phyloP scores from a whole-genome alignment of 2,888 invertebrate species.

The Drosophila fungiperda region DNA sequence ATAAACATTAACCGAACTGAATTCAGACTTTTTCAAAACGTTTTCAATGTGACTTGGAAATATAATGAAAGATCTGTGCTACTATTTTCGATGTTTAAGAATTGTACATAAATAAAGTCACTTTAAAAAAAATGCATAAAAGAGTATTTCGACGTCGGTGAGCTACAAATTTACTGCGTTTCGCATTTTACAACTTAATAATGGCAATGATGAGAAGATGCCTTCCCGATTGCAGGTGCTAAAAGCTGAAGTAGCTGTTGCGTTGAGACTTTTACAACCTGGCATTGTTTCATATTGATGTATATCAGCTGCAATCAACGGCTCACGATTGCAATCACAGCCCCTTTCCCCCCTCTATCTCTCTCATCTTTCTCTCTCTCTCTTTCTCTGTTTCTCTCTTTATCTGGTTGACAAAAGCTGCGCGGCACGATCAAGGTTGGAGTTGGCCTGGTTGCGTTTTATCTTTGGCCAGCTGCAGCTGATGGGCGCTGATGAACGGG shows the following conservation, averaged over 20 bases:
- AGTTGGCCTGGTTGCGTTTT: constrained; percentile 17
- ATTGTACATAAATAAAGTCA: not conserved
- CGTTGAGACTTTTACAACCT: constrained; percentile 54
- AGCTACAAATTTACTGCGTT: constrained; percentile 20
- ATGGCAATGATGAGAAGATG: constrained; percentile 54
- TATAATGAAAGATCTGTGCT: not conserved
- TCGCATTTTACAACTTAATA: constrained; percentile 63
- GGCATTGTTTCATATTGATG: constrained; percentile 68
- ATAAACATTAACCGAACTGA: not conserved
- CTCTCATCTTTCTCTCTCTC: not conserved
- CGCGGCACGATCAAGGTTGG: constrained; percentile 68
- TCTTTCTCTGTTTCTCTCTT: not conserved
- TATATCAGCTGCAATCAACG: constrained; percentile 70
- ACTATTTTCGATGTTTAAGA: not conserved
- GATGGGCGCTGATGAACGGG: constrained; percentile 61
- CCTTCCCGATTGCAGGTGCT: constrained; percentile 62
- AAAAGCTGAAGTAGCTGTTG: constrained; percentile 57
- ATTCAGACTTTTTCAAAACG: not conserved
- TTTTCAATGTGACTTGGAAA: not conserved
- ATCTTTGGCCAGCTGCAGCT: constrained; percentile 18
- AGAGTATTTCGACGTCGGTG: constrained; percentile 42
- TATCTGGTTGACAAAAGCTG: constrained; percentile 48
- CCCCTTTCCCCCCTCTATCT: not conserved
- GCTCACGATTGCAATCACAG: constrained; percentile 63
- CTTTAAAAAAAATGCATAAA: not conserved